Evolutionary conservation across 2,113 vertebrate species (phyloP), one percentile per base, ranked within the genome.

Genomic region (Chrysemys picta): DNA sequence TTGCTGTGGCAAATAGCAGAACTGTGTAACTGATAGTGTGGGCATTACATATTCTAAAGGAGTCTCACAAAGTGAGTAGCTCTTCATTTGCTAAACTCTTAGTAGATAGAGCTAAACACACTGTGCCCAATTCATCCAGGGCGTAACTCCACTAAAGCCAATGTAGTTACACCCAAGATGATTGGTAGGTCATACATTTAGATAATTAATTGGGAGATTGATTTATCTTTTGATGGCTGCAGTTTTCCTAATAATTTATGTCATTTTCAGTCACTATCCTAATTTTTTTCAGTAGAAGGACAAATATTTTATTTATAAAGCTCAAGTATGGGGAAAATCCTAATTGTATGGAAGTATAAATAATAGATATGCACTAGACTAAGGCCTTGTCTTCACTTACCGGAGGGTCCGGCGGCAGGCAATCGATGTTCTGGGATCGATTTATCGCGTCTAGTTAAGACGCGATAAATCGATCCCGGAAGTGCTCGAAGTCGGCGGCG

Each of bases 211-310:
- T 42, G 38, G n/a, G 38, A 76, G 21, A 31, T 29, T 17, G 35
- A 35, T 50, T 87, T 85, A 45, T 80, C 47, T 80, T 91, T 86
- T 54, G 21, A 52, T 93, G 65, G 52, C 72, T 85, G 57, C 75
- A 72, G 2, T 0, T 0, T 0, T 0, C 31, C 79, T 85, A 24
- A 50, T 78, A 1, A 1, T 0, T 79, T n/a, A 54, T 10, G 50
- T 31, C 91, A 53, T 89, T 79, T 87, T n/a, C 19, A 50, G 54
- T 12, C 54, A 35, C 57, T 89, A 54, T 45, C 49, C 17, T 80
- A 7, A 2, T 62, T 89, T 96, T 87, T 65, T 65, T 82, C 85
- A 17, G 0, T 31, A 45, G 72, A 84, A 69, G 81, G 54, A 42
- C 27, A 47, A 59, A 45, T 16, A 14, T 87, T 62, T 29, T 82